These are phyloP conservation scores for Athalia cordata DNA, from an alignment of 2,888 invertebrate species.

Conservation along the genomic window DNA sequence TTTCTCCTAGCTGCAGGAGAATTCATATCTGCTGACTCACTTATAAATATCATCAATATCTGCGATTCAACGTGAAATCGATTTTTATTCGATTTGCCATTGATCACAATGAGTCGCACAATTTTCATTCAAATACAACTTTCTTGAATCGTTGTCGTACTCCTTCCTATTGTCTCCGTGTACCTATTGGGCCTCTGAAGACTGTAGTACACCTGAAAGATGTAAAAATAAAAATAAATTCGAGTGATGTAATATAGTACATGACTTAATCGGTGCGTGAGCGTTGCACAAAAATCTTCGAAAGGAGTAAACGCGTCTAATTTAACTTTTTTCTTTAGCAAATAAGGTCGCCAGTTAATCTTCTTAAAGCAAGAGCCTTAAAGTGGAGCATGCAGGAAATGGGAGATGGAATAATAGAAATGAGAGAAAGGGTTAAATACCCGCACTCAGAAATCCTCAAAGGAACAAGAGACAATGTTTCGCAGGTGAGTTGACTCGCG, in stretches of 20 bases:
- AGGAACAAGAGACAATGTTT: not conserved
- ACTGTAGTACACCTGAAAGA: constrained; percentile 65
- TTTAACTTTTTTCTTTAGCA: too few species aligned
- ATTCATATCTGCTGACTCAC: constrained; percentile 41
- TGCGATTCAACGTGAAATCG: not conserved
- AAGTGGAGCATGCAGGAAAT: not conserved
- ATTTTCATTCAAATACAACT: constrained; percentile 64
- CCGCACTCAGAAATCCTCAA: not conserved
- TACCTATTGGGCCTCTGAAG: constrained; percentile 67
- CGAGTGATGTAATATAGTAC: not conserved
- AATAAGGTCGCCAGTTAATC: not conserved
- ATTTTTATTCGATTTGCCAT: not conserved
- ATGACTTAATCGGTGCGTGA: not conserved
- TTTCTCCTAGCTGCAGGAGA: constrained; percentile 30
- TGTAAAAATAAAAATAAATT: not conserved
- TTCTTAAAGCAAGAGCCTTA: not conserved
- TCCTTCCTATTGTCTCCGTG: constrained; percentile 63
- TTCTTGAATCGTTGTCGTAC: constrained; percentile 64
- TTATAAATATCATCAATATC: constrained; percentile 1
- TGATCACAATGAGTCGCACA: too few species aligned
- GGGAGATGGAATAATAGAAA: not conserved
- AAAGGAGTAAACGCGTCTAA: too few species aligned
- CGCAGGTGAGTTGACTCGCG: too few species aligned
- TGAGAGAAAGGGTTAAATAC: not conserved
- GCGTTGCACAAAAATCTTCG: not conserved